Base-by-base conservation (phyloP, 1,140 invertebrate species). In the Eriocheir sinensis region DNA sequence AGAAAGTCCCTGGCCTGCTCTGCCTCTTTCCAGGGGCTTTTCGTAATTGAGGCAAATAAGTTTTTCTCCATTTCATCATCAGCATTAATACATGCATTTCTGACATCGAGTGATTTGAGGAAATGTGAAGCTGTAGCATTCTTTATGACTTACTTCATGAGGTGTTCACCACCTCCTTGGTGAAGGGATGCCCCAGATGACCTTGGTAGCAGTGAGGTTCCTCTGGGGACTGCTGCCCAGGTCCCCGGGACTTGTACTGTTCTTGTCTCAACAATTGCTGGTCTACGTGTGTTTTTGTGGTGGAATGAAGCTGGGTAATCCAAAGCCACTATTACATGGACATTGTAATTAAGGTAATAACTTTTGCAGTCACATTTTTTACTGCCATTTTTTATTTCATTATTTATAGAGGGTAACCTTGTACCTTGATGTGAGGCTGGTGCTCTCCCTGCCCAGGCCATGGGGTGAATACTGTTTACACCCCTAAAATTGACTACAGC, bases 331-430 rank as follows among this genome's bases (percentile, higher is more conserved):
- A 60, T 91, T 89, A 94, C 94, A 94, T 91, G 94, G 89, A 83
- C 85, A 91, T 94, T 81, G 60, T 86, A 88, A 85, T 53, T 94
- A 88, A 86, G 53, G 80, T 86, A 72, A 91, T 72, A 53, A 80
- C 79, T 41, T 30, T 38, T 94, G 94, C 90, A 94, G 94, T 94
- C 94, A 91, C 86, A 53, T 91, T 94, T 83, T 91, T 94, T 94
- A 94, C 94, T 94, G 94, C 94, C 94, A 94, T 92, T 94, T 60
- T 91, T 94, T 41, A 60, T 88, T 93, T 79, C 81, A n/a, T 40
- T 92, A 92, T 94, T 53, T 89, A 90, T 89, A 44, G 88, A 94
- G 83, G 86, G 93, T 32, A 79, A 89, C 86, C 86, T 41, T 79
- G 93, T 94, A 89, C 91, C 91, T 93, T 94, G 38, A 44, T 81